Evolutionary conservation across 2,797 vertebrate species (phyloP).

Genomic region (Malacoraja senta): DNA sequence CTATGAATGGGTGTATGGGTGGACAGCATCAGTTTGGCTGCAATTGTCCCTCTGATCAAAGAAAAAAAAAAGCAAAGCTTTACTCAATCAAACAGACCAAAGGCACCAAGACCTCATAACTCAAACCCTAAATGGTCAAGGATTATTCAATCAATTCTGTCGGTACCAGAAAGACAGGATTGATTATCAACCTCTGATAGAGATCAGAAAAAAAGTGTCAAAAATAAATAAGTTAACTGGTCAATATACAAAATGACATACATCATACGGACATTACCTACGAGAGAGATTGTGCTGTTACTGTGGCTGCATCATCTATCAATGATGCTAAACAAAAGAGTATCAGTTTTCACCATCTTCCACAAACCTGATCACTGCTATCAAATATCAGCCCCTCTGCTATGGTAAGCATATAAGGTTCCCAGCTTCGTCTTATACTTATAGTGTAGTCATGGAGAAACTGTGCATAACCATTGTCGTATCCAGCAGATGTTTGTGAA

Average conservation of each 20-base stretch:
- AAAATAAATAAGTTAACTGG: background rate
- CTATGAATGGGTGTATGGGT: background rate
- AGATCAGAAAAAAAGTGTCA: background rate
- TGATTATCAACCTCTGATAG: no score
- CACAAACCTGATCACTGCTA: background rate
- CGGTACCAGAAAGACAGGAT: background rate
- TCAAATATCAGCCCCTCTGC: conserved; percentile 11
- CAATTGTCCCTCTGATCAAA: background rate
- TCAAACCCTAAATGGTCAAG: background rate
- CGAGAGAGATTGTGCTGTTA: background rate
- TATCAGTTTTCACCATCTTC: conserved; percentile 13
- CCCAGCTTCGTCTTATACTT: conserved; percentile 2
- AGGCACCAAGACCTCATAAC: background rate
- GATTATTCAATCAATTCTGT: background rate
- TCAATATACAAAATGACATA: background rate
- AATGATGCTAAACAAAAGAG: conserved; percentile 14
- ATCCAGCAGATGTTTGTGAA: background rate
- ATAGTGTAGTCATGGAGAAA: background rate
- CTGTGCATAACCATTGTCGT: background rate
- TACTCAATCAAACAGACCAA: background rate
- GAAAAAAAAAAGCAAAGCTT: background rate
- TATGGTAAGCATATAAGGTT: background rate
- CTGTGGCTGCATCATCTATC: conserved; percentile 5
- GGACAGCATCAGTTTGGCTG: background rate
- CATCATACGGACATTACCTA: background rate